phyloP scores from a whole-genome alignment of 2,797 vertebrate genomes.

The Odontamblyopus lacepedii region DNA sequence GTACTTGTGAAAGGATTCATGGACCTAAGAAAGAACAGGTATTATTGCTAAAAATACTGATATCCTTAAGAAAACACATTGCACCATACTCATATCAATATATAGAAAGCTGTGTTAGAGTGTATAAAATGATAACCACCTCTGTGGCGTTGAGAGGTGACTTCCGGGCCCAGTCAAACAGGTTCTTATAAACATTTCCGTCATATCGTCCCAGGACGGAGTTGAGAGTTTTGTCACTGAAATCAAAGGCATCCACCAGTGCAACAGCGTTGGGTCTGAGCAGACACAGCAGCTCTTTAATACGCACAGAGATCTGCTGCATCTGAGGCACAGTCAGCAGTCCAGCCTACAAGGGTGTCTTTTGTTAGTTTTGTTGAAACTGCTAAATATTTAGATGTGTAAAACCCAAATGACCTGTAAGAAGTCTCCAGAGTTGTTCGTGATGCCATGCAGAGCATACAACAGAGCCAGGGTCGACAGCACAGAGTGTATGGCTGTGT shows the following conservation, averaged over 20 bases:
- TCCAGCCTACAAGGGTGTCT: constrained; percentile 72
- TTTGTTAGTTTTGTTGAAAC: neutral
- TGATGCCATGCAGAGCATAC: constrained; percentile 88
- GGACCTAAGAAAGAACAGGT: constrained; percentile 79
- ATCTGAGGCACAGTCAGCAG: constrained; percentile 86
- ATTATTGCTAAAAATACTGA: neutral
- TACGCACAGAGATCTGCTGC: constrained; percentile 77
- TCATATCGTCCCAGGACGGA: constrained; percentile 94
- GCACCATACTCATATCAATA: too few species aligned
- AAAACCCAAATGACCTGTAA: constrained; percentile 75
- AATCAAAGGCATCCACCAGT: constrained; percentile 92
- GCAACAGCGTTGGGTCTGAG: constrained; percentile 89
- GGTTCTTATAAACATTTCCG: constrained; percentile 93
- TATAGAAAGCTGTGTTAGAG: neutral
- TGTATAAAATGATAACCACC: constrained; percentile 67
- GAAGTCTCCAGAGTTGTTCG: constrained; percentile 88
- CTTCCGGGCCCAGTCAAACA: constrained; percentile 95
- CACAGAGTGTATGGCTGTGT: constrained; percentile 80
- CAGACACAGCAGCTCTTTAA: constrained; percentile 88
- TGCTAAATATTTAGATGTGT: neutral
- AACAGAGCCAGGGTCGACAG: constrained; percentile 86
- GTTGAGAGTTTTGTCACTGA: constrained; percentile 83
- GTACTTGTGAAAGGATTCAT: constrained; percentile 91
- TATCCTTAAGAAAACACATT: neutral
- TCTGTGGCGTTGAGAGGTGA: constrained; percentile 91